These are phyloP conservation scores for Ciona savignyi DNA, from an alignment of 23 tunicate species.

Conservation along the genomic window DNA sequence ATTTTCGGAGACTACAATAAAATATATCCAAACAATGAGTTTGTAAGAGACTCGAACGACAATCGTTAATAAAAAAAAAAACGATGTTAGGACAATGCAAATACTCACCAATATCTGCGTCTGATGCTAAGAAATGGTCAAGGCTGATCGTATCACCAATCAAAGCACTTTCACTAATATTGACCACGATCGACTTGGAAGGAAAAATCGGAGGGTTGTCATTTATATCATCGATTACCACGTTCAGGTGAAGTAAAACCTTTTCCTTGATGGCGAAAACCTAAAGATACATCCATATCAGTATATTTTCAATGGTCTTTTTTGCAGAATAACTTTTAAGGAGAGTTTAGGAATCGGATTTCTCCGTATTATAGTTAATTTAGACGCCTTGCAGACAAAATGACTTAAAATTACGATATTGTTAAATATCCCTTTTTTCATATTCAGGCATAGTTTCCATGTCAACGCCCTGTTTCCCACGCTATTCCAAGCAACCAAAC, in stretches of 20 bases:
- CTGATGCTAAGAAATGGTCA: conserved; percentile 41
- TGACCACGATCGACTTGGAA: background rate
- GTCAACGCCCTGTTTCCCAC: background rate
- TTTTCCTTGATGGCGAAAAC: conserved; percentile 6
- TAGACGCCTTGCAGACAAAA: background rate
- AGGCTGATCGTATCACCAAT: conserved; percentile 28
- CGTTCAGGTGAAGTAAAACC: conserved; percentile 42
- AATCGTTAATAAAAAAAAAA: too few relatives aligned
- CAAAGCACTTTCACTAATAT: conserved; percentile 21
- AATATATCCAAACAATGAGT: too few relatives aligned
- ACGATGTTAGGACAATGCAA: too few relatives aligned
- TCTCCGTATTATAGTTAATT: background rate
- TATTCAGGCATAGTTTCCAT: background rate
- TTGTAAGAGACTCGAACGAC: too few relatives aligned
- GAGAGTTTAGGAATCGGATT: background rate
- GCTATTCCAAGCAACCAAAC: background rate
- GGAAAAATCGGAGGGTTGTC: conserved; percentile 60
- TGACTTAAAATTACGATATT: too few relatives aligned
- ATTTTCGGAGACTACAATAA: too few relatives aligned
- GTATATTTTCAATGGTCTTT: too few relatives aligned
- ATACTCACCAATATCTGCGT: conserved; percentile 42
- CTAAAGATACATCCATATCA: too few relatives aligned
- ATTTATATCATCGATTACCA: conserved; percentile 67
- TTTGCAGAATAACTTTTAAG: background rate
- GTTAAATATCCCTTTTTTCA: background rate